Conservation (phyloP, 2,113 vertebrate genomes). For the Poecilia latipinna region DNA sequence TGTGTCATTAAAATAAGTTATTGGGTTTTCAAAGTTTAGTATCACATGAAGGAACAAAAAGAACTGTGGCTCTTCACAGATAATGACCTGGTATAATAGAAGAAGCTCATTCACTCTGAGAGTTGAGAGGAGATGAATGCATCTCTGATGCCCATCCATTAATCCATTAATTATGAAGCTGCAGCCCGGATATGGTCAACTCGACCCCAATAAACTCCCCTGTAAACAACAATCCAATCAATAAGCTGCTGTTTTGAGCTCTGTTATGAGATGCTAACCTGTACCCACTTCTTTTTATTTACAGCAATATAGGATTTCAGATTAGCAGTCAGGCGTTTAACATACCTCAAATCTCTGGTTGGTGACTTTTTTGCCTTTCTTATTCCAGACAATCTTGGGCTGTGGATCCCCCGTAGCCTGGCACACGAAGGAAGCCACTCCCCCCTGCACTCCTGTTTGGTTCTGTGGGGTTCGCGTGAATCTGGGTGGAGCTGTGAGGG, state of each 20-base stretch:
- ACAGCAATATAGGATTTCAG: not conserved
- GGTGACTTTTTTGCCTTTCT: constrained; percentile 99
- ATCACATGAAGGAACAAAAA: not conserved
- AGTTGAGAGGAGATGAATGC: not conserved
- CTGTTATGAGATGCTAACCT: constrained; percentile 1
- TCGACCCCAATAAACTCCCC: not conserved
- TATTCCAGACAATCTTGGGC: constrained; percentile 98
- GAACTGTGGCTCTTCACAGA: not conserved
- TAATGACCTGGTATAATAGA: not conserved
- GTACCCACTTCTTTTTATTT: not conserved
- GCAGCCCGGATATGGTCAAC: not conserved
- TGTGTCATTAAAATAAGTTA: not conserved
- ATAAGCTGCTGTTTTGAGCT: not conserved
- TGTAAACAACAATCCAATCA: not conserved
- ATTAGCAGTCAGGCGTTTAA: not conserved
- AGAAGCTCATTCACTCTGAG: no score
- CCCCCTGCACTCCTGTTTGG: constrained; percentile 96
- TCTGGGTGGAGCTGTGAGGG: constrained; percentile 88
- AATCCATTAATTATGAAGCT: not conserved
- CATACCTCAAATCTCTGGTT: constrained; percentile 99
- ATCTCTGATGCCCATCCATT: not conserved
- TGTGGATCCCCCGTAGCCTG: constrained; percentile 96
- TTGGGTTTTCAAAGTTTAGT: not conserved
- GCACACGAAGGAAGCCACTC: constrained; percentile 96
- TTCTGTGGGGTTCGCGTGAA: constrained; percentile 94